Base-by-base conservation (phyloP, 2,113 vertebrate genomes). In the Pseudopodoces humilis region DNA sequence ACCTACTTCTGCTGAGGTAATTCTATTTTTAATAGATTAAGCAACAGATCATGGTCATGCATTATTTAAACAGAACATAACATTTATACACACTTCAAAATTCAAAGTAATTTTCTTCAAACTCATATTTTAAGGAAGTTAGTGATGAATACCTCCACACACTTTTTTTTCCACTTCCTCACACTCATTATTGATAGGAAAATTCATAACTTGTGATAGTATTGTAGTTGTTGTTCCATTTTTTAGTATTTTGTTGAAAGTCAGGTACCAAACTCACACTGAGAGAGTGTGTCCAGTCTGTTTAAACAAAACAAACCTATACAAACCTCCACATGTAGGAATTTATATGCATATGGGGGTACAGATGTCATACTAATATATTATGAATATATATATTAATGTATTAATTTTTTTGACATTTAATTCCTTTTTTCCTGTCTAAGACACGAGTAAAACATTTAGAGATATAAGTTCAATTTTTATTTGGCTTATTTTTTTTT, bases 391-490 rank as follows among this genome's bases (percentile, higher is more conserved):
- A 43, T 44, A 41, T 44, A 41, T 50, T 35, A 81, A 83, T 18
- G 39, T 72, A 49, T 37, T 37, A 14, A 24, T 59, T n/a, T 93
- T 94, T 80, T 18, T 62, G 11, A 76, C 70, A 93, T 83, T n/a
- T 60, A 94, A 91, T 58, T 49, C 16, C 17, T 67, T 90, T 70
- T 58, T 78, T 86, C 92, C 47, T 85, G 67, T 14, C 15, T 65
- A 92, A 79, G 30, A 58, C 15, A 96, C 59, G 90, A 76, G 28
- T 96, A 94, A 96, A 94, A 84, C 67, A 92, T n/a, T 37, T 37
- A 92, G 62, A 96, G 25, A 39, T 79, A 33, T 90, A 78, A 90
- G 52, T 83, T 88, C 14, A 27, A 27, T 63, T 53, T 46, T 63
- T 95, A 94, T 70, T 96, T 44, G 11, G 30, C 90, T 72, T 28